A percentile compares a stretch with the other conserved stretches of the same genome.
Conservation (phyloP, 2,113 vertebrate species). For the Pedionomus torquatus region DNA sequence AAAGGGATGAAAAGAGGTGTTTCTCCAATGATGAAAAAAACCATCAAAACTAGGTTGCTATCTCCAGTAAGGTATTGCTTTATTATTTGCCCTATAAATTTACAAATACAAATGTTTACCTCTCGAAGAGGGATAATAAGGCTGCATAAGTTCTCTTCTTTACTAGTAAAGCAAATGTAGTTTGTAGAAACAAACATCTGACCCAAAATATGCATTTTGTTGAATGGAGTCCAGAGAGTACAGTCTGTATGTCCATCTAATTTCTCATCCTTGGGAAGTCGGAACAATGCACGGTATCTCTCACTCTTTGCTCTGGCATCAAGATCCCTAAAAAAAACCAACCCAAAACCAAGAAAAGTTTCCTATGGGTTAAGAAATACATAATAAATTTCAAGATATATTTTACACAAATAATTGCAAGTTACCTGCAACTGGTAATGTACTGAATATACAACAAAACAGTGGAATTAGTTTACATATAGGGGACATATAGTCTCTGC, state of each 20-base stretch:
- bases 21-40: not conserved
- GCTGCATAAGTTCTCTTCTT: constrained; percentile 93
- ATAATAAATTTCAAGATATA: not conserved
- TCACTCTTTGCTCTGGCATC: constrained; percentile 97
- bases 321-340: constrained; percentile 82
- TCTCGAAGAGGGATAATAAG: constrained; percentile 97
- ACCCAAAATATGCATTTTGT: constrained; percentile 97
- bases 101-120: constrained; percentile 67
- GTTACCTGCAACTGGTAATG: not conserved
- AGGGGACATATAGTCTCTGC: not conserved
- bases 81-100: not conserved
- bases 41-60: not conserved
- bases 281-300: constrained; percentile 91
- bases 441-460: not conserved
- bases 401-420: not conserved
- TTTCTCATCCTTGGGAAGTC: constrained; percentile 96
- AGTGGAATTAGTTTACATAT: not conserved
- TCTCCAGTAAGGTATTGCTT: not conserved
- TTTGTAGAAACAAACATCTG: constrained; percentile 99
- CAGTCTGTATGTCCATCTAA: constrained; percentile 97
- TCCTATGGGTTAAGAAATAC: not conserved
- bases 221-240: constrained; percentile 98
- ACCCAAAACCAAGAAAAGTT: not conserved
- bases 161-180: constrained; percentile 99
- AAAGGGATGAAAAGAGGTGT: not conserved